A percentile compares a stretch with the other conserved stretches of the same genome.
Conservation (phyloP, 2,888 invertebrate species). For the Nudaria mundana region DNA sequence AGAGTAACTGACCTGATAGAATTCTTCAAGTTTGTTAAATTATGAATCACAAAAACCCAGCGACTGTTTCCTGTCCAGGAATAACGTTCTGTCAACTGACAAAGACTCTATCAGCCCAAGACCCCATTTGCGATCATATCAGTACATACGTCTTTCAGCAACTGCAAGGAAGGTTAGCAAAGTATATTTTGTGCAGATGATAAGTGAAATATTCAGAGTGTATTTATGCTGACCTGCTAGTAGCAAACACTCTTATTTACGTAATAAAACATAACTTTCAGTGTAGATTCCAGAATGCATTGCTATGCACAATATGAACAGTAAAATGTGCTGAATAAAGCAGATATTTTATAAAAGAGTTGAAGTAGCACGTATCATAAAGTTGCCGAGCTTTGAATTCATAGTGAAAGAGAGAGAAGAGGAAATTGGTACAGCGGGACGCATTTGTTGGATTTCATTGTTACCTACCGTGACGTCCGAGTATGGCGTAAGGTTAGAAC, state of each 20-base stretch:
- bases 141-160: too few species aligned
- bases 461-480: slow-evolving; percentile 22
- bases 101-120: too few species aligned
- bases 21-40: too few species aligned
- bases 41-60: too few species aligned
- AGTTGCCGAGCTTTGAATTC: slow-evolving; percentile 22
- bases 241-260: neutral
- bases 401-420: slow-evolving; percentile 23
- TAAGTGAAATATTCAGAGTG: too few species aligned
- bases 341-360: slow-evolving; percentile 18
- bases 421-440: slow-evolving; percentile 38
- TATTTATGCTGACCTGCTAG: too few species aligned
- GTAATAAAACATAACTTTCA: neutral
- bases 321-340: slow-evolving; percentile 16
- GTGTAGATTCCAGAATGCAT: too few species aligned
- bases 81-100: too few species aligned
- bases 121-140: too few species aligned
- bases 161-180: too few species aligned
- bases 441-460: slow-evolving; percentile 39
- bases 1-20: neutral
- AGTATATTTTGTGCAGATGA: too few species aligned
- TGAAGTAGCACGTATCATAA: slow-evolving; percentile 22
- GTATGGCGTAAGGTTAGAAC: neutral
- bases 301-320: neutral
- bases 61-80: too few species aligned